Conservation (phyloP, 2,113 vertebrate genomes). For the Onychostoma macrolepis region DNA sequence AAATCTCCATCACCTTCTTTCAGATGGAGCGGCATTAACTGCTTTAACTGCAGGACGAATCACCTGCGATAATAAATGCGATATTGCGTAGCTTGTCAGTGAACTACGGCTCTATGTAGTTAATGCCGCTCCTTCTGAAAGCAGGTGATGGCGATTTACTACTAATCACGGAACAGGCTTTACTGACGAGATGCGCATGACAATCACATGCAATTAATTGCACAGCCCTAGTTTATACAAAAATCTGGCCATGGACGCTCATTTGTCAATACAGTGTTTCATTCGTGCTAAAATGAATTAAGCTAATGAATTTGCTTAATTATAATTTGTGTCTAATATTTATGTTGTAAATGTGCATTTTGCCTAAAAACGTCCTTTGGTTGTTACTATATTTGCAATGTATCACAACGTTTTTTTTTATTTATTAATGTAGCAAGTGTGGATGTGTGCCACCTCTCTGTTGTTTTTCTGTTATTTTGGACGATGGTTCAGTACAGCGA, state of each 20-base stretch:
- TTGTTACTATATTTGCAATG: neutral
- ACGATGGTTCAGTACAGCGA: neutral
- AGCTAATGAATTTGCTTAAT: neutral
- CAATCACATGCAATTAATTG: too few species aligned
- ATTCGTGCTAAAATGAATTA: neutral
- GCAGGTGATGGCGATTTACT: too few species aligned
- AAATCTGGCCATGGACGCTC: neutral
- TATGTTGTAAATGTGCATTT: neutral
- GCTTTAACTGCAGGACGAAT: too few species aligned
- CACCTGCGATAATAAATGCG: too few species aligned
- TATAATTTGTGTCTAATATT: neutral
- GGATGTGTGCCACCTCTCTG: slow-evolving; percentile 17
- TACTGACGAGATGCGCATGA: too few species aligned
- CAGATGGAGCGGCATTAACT: too few species aligned
- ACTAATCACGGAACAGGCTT: too few species aligned
- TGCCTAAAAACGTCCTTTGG: neutral
- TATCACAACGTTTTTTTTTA: neutral
- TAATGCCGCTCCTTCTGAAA: too few species aligned
- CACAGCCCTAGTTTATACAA: too few species aligned
- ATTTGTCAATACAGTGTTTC: neutral
- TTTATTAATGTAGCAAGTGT: neutral
- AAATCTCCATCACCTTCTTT: too few species aligned
- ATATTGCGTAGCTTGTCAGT: too few species aligned
- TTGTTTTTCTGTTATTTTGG: slow-evolving; percentile 34
- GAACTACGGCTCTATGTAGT: too few species aligned